Percentiles rank a stretch among this genome's conserved stretches.
Conservation (phyloP, 2,113 vertebrate genomes). For the Pseudopodoces humilis region DNA sequence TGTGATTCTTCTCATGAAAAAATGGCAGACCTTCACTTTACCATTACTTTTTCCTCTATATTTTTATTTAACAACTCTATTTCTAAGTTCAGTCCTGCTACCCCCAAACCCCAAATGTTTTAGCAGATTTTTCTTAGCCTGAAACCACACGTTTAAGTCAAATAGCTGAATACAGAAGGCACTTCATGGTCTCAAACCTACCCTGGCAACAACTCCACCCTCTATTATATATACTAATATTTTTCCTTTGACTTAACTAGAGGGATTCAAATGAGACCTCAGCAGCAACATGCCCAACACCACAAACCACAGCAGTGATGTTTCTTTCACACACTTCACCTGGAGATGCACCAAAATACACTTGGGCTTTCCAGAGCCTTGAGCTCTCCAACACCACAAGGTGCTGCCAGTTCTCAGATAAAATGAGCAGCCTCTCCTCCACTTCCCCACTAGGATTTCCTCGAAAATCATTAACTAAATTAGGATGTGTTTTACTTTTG, state of each 20-base stretch:
- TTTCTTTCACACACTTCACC: neutral
- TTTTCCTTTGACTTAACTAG: neutral
- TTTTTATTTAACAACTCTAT: neutral
- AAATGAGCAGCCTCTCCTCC: fast-evolving
- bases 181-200: neutral
- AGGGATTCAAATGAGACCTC: neutral
- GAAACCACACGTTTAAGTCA: neutral
- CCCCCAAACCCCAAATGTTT: neutral
- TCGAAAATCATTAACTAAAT: neutral
- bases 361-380: neutral
- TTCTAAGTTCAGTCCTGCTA: neutral
- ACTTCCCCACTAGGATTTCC: neutral
- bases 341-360: neutral
- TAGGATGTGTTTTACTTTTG: neutral
- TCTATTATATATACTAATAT: neutral
- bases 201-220: neutral
- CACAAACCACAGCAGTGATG: neutral
- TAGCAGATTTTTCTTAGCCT: neutral
- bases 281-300: neutral
- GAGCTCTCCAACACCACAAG: fast-evolving
- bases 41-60: fast-evolving
- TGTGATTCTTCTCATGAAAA: neutral
- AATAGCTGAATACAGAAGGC: neutral
- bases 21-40: neutral
- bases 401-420: neutral